A percentile compares a stretch with the other conserved stretches of the same genome.
phyloP scores from a whole-genome alignment of 92 coral and sea anemone genomes.

The Zoanthus sansibaricus region DNA sequence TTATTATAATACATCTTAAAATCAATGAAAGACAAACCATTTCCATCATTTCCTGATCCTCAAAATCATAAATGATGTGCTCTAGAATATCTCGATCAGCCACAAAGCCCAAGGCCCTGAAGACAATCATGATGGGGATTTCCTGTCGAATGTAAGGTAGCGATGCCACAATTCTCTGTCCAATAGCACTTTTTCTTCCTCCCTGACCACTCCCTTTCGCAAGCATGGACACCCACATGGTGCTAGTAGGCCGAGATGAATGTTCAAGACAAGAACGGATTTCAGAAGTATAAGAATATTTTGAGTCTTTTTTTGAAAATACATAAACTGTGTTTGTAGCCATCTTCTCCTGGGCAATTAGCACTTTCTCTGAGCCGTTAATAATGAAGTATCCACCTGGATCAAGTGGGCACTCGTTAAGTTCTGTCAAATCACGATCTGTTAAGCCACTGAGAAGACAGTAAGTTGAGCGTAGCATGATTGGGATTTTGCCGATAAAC shows the following conservation, averaged over 20 bases:
- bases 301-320: slow-evolving; percentile 95
- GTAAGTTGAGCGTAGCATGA: slow-evolving; percentile 98
- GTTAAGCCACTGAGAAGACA: slow-evolving; percentile 87
- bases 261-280: slow-evolving; percentile 97
- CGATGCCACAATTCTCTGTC: slow-evolving; percentile 97
- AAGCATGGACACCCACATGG: slow-evolving; percentile 99
- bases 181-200: slow-evolving; percentile 97
- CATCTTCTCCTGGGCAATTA: slow-evolving; percentile 99
- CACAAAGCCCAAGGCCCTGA: slow-evolving; percentile 98
- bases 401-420: slow-evolving; percentile 96
- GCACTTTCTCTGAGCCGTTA: slow-evolving; percentile 97
- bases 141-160: slow-evolving; percentile 97
- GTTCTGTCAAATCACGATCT: slow-evolving; percentile 99
- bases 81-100: slow-evolving; percentile 98
- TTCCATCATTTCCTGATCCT: slow-evolving; percentile 99
- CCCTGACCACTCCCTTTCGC: slow-evolving; percentile 93
- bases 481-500: slow-evolving; percentile 98
- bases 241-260: slow-evolving; percentile 96
- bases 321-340: slow-evolving; percentile 99
- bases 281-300: slow-evolving; percentile 97
- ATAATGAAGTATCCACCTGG: slow-evolving; percentile 99
- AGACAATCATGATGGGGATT: slow-evolving; percentile 98
- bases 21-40: slow-evolving; percentile 67
- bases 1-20: background rate
- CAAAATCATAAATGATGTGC: slow-evolving; percentile 99